Conservation (phyloP, 1,140 invertebrate species). For the Cydia strobilella region DNA sequence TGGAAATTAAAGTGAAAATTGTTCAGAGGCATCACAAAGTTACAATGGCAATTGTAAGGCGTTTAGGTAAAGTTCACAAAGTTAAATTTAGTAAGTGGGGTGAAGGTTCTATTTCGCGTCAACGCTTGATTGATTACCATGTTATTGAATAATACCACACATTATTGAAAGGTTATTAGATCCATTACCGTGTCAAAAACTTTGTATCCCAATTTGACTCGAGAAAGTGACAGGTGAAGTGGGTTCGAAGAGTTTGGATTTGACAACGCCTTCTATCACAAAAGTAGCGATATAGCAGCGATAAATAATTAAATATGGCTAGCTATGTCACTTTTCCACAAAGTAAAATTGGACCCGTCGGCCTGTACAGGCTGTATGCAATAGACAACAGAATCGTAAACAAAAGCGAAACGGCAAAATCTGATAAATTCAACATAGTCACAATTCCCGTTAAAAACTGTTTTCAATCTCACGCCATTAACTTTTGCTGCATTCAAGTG, state of each 20-base stretch:
- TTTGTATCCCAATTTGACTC: no score
- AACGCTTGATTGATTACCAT: not conserved
- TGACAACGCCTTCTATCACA: not conserved
- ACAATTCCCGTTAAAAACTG: slow-evolving; percentile 1
- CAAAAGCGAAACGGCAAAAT: not conserved
- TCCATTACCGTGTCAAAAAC: no score
- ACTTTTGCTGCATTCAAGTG: slow-evolving; percentile 28
- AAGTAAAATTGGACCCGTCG: no score
- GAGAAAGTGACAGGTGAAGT: no score
- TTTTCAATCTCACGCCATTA: not conserved
- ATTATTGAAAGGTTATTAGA: not conserved
- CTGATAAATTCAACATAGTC: slow-evolving; percentile 8
- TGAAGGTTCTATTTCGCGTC: not conserved
- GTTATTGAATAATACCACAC: not conserved
- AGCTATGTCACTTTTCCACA: no score
- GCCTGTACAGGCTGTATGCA: not conserved
- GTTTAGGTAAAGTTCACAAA: not conserved
- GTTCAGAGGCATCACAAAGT: no score
- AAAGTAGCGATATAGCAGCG: no score
- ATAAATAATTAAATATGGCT: no score
- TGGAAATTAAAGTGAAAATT: no score
- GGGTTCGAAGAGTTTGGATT: not conserved
- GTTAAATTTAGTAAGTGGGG: not conserved
- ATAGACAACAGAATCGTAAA: not conserved
- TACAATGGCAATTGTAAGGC: no score